A percentile compares a stretch with the other conserved stretches of the same genome.
Evolutionary conservation across 2,113 vertebrate genomes (phyloP).

Genomic region (Podarcis cretensis): DNA sequence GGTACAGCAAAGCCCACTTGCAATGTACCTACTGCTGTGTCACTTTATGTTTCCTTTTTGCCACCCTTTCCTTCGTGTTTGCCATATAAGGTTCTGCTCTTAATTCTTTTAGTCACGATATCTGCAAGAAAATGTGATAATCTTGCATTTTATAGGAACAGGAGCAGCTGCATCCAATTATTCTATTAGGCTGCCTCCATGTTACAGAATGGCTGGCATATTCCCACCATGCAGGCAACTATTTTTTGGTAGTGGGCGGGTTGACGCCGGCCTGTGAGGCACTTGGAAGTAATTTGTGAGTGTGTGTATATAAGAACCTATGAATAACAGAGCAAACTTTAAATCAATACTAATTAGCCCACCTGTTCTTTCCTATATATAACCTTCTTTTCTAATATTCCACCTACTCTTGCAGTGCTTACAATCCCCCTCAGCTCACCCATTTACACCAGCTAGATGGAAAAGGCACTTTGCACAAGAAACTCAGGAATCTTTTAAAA

Average conservation of each 20-base stretch:
- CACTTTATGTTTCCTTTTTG: not conserved
- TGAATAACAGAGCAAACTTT: conserved; percentile 33
- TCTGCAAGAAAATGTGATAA: not conserved
- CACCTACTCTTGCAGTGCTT: not conserved
- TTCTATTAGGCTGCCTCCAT: conserved; percentile 6
- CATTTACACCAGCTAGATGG: not conserved
- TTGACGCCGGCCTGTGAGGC: conserved; percentile 23
- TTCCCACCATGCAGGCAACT: conserved; percentile 39
- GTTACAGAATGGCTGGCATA: conserved; percentile 1
- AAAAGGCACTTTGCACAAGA: conserved; percentile 21
- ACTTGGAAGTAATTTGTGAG: conserved; percentile 32
- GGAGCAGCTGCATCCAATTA: conserved; percentile 36
- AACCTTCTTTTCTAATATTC: conserved; percentile 1
- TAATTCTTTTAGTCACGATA: not conserved
- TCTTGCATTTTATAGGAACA: not conserved
- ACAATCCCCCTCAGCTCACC: conserved; percentile 5
- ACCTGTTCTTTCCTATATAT: conserved; percentile 8
- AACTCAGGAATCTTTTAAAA: conserved; percentile 5
- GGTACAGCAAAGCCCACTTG: not conserved
- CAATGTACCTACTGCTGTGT: not conserved
- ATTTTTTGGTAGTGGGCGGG: conserved; percentile 25
- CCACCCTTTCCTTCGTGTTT: not conserved
- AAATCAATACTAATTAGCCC: conserved; percentile 37
- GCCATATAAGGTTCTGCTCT: not conserved
- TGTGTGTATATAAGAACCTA: conserved; percentile 21